phyloP scores from a whole-genome alignment of 2,888 invertebrate species.

The Eupithecia pulchellata region DNA sequence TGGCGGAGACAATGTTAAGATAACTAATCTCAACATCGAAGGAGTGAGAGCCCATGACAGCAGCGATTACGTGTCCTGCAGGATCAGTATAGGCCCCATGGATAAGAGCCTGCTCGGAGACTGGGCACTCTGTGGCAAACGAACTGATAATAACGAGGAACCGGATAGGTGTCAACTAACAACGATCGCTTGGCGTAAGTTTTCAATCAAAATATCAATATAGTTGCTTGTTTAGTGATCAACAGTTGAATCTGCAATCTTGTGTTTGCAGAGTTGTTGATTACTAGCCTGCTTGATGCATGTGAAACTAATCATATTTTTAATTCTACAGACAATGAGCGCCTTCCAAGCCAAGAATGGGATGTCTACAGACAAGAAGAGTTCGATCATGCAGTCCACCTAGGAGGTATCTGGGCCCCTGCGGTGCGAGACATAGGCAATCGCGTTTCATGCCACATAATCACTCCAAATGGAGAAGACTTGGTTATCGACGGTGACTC shows the following conservation, averaged over 20 bases:
- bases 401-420: constrained; percentile 50
- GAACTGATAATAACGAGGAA: constrained; percentile 34
- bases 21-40: constrained; percentile 24
- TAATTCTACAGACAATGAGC: constrained; percentile 46
- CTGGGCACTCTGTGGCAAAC: constrained; percentile 50
- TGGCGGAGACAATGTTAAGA: constrained; percentile 20
- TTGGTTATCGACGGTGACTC: constrained; percentile 47
- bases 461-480: constrained; percentile 60
- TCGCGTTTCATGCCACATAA: constrained; percentile 53
- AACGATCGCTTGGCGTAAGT: constrained; percentile 53
- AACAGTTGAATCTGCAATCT: constrained; percentile 8
- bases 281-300: neutral
- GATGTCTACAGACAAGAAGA: neutral
- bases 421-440: constrained; percentile 44
- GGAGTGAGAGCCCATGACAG: constrained; percentile 38
- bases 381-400: constrained; percentile 54
- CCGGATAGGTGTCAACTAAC: constrained; percentile 49
- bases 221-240: constrained; percentile 2
- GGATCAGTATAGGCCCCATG: constrained; percentile 53
- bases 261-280: constrained; percentile 13
- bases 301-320: neutral
- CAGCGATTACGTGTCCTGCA: constrained; percentile 51
- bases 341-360: constrained; percentile 44
- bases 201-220: constrained; percentile 26
- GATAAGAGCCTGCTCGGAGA: constrained; percentile 45